phyloP scores from a whole-genome alignment of 2,888 invertebrate species.

The Xylota segnis region DNA sequence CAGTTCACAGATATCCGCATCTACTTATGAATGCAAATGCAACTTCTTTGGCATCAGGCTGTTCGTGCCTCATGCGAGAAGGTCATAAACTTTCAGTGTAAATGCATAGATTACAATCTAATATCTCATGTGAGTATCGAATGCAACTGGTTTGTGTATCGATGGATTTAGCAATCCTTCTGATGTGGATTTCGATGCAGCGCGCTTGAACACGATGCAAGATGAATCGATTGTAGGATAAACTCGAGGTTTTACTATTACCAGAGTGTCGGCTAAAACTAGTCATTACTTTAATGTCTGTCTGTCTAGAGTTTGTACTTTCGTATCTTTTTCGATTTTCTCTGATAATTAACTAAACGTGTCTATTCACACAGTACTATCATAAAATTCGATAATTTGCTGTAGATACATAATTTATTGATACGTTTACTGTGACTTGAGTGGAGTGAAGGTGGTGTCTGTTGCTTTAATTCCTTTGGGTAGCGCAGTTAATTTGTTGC shows the following conservation, averaged over 20 bases:
- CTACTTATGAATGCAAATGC: background rate
- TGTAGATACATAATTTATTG: background rate
- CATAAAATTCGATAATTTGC: background rate
- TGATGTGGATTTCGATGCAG: background rate
- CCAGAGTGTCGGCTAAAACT: background rate
- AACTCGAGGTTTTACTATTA: conserved; percentile 1
- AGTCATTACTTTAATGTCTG: background rate
- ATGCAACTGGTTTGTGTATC: conserved; percentile 34
- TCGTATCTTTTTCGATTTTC: background rate
- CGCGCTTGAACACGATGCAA: conserved; percentile 10
- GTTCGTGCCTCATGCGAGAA: conserved; percentile 12
- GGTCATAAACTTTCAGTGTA: conserved; percentile 41
- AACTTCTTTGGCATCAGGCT: background rate
- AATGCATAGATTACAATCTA: conserved; percentile 38
- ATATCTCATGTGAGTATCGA: conserved; percentile 22
- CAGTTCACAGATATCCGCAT: conserved; percentile 14
- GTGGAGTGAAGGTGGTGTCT: too few relatives aligned
- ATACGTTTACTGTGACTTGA: too few relatives aligned
- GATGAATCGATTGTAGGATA: conserved; percentile 25
- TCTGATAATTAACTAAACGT: conserved; percentile 14
- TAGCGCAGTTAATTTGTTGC: too few relatives aligned
- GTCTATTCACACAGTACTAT: background rate
- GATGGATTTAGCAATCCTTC: conserved; percentile 27
- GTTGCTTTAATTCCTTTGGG: too few relatives aligned
- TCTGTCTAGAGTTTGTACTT: background rate